A percentile compares a stretch with the other conserved stretches of the same genome.
phyloP scores from a whole-genome alignment of 2,113 vertebrate species.

The Gorsachius goisagi region DNA sequence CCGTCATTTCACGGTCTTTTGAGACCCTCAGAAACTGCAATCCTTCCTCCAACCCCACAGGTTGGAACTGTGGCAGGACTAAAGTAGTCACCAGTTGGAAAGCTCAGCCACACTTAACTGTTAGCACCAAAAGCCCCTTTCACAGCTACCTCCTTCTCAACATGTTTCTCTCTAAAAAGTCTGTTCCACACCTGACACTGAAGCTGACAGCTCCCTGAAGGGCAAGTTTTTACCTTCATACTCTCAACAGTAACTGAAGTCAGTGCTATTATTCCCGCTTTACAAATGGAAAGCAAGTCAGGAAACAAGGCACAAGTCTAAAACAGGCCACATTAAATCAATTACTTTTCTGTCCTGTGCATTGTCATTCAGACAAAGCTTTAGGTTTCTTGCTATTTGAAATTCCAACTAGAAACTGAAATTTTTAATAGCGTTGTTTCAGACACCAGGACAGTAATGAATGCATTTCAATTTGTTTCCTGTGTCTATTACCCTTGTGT shows the following conservation, averaged over 20 bases:
- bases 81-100: not conserved
- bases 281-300: not conserved
- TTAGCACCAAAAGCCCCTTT: not conserved
- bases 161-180: not conserved
- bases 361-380: not conserved
- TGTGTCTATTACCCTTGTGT: constrained; percentile 8
- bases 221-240: not conserved
- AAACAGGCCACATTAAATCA: not conserved
- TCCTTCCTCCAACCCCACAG: not conserved
- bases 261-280: not conserved
- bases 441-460: not conserved
- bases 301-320: not conserved
- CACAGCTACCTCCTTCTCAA: not conserved
- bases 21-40: not conserved
- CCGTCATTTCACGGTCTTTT: not conserved
- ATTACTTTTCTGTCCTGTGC: not conserved
- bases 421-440: not conserved
- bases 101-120: not conserved
- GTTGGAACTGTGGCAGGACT: not conserved
- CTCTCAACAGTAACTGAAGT: not conserved
- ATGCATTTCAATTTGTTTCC: not conserved
- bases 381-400: not conserved
- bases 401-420: not conserved
- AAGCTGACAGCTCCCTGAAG: not conserved
- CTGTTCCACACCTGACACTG: not conserved